A percentile compares a stretch with the other conserved stretches of the same genome.
Evolutionary conservation across 2,113 vertebrate species (phyloP).

Genomic region (Oreocharis arfaki): DNA sequence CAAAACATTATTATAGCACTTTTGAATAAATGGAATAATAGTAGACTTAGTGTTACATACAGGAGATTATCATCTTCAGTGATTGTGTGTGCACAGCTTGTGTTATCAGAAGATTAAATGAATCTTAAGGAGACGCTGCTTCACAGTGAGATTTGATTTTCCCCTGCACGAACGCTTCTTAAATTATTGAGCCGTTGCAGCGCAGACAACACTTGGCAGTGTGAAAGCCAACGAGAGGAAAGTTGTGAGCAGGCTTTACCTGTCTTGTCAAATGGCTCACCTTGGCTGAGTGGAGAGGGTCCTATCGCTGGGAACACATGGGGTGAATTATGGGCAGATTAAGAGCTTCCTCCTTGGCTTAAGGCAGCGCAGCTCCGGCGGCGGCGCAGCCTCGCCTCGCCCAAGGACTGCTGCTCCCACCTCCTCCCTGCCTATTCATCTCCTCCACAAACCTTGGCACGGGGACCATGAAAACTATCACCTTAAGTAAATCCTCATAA

Average conservation of each 20-base stretch:
- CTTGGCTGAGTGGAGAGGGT: neutral
- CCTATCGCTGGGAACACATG: neutral
- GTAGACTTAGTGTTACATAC: slow-evolving; percentile 10
- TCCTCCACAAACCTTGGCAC: neutral
- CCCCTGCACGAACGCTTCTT: neutral
- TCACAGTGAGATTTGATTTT: slow-evolving; percentile 7
- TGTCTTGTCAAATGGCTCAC: neutral
- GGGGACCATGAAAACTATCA: neutral
- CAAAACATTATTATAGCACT: neutral
- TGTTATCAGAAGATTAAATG: slow-evolving; percentile 46
- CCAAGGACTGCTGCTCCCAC: neutral
- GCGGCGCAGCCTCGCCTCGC: neutral
- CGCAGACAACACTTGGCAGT: neutral
- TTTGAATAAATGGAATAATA: slow-evolving; percentile 51
- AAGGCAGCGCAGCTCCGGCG: neutral
- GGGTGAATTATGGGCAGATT: neutral
- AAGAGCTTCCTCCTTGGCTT: neutral
- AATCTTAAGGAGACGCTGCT: slow-evolving; percentile 8
- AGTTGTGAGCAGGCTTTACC: neutral
- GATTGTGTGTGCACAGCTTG: slow-evolving; percentile 40
- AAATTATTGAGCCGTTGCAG: neutral
- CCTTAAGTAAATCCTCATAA: slow-evolving; percentile 11
- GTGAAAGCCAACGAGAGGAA: accelerated
- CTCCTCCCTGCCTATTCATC: neutral
- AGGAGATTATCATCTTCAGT: slow-evolving; percentile 42